Evolutionary conservation across 2,888 invertebrate genomes (phyloP), one percentile per base, ranked within the genome.

Genomic region (Balanococcus diminutus): DNA sequence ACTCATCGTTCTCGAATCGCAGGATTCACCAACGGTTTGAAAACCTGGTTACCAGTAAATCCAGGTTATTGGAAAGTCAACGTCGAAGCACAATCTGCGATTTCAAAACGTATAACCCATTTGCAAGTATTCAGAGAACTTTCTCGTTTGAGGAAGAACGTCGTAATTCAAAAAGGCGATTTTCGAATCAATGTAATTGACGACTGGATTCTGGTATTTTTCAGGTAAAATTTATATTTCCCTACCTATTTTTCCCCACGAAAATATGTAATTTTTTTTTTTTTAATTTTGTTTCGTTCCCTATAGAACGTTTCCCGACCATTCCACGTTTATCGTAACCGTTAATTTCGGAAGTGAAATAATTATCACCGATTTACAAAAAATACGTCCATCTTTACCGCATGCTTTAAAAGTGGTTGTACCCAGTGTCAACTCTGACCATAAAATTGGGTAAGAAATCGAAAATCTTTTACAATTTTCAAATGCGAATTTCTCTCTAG

Each of bases 1-100:
- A 11, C n/a, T 46, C n/a, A n/a, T n/a, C n/a, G n/a, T n/a, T n/a
- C n/a, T 46, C 2, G 28, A 67, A 82, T 31, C 36, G 22, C 16
- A 36, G 91, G 89, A 0, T 95, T 95, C 89, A 92, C 93, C 0
- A 91, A 89, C 0, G 90, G 88, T 3, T 89, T 89, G 0, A 88
- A 88, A 0, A 92, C 94, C 0, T 95, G 95, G 95, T 89, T 95
- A 6, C 94, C 94, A 0, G 91, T 94, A 0, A 91, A 93, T 86
- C 89, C 91, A 0, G 92, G 94, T 88, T 94, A 92, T 88, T 88
- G 87, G 87, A 91, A 90, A 4, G 89, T 92, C 16, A 95, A 95
- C 89, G 91, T 90, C 61, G 92, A 94, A 88, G 92, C 91, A 61
- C 88, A 88, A 0, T 90, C 91, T 1, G 9, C 36, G 2, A 9